phyloP scores from a whole-genome alignment of 2,797 vertebrate genomes.

The Hirundo rustica region DNA sequence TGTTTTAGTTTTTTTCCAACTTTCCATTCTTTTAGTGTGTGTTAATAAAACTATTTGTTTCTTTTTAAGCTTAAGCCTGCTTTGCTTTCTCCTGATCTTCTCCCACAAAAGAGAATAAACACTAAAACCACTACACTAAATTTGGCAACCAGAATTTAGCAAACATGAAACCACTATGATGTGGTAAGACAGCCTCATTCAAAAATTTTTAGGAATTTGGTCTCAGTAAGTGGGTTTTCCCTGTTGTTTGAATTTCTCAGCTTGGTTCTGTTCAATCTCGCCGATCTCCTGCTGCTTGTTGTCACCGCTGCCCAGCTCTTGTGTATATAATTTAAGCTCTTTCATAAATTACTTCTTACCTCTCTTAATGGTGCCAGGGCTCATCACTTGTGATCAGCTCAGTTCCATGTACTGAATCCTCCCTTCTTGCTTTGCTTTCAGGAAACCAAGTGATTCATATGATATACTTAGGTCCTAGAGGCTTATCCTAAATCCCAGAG shows the following conservation, averaged over 20 bases:
- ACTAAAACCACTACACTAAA: too few relatives aligned
- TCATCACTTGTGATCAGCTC: neutral
- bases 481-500: neutral
- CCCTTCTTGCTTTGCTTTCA: neutral
- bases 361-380: neutral
- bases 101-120: too few relatives aligned
- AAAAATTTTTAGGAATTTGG: neutral
- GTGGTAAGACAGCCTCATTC: neutral
- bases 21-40: too few relatives aligned
- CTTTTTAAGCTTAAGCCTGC: too few relatives aligned
- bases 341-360: neutral
- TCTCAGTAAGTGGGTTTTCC: neutral
- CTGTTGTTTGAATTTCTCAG: neutral
- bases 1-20: too few relatives aligned
- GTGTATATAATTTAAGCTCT: neutral
- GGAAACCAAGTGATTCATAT: neutral
- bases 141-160: too few relatives aligned
- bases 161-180: too few relatives aligned
- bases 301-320: neutral
- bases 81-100: too few relatives aligned
- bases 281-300: neutral
- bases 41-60: too few relatives aligned
- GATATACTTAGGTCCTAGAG: neutral
- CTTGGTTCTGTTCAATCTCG: neutral
- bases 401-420: neutral